Evolutionary conservation across 2,113 vertebrate genomes (phyloP), one percentile per base, ranked within the genome.

Genomic region (Peucedramus taeniatus): DNA sequence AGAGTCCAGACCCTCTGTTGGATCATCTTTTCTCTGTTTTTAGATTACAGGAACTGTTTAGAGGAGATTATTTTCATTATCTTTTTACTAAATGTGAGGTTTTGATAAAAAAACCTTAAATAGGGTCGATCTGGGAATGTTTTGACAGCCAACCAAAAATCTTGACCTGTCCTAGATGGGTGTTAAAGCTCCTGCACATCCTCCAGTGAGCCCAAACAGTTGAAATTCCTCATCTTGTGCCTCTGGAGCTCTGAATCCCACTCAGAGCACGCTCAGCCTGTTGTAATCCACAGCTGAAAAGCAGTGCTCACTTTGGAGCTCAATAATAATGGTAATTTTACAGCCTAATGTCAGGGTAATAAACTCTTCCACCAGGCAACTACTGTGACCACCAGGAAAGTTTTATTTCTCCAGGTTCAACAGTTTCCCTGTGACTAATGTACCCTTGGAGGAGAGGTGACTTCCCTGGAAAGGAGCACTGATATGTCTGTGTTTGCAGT

Each of bases 401-500:
- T 91, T 87, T 94, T 84, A 44, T 87, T 95, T 64, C 87, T 75
- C 57, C 57, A 39, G 83, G 94, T 89, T 95, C 87, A 92, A 75
- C 83, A 94, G 72, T 71, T 93, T 87, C 31, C 59, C 27, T 53
- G 81, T 94, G 89, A 86, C 72, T 87, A 23, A 81, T 81, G 76
- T 47, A 26, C 44, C 76, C 60, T 40, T 28, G 17, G 83, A 87
- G 91, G 35, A 87, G 84, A 93, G 69, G 69, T 71, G 89, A 53
- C 53, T 64, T 84, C 84, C n/a, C 74, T 79, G 8, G 35, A 20
- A 47, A 40, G 7, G 49, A 71, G 28, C 63, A 17, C 45, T 35
- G 83, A n/a, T 53, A 4, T 4, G 37, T 39, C 91, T 81, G 60
- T 86, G 76, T 92, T 78, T 89, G 77, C 86, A 75, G 87, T 74